Conservation (phyloP, 2,888 invertebrate species). For the Aleiodes leptofemur region DNA sequence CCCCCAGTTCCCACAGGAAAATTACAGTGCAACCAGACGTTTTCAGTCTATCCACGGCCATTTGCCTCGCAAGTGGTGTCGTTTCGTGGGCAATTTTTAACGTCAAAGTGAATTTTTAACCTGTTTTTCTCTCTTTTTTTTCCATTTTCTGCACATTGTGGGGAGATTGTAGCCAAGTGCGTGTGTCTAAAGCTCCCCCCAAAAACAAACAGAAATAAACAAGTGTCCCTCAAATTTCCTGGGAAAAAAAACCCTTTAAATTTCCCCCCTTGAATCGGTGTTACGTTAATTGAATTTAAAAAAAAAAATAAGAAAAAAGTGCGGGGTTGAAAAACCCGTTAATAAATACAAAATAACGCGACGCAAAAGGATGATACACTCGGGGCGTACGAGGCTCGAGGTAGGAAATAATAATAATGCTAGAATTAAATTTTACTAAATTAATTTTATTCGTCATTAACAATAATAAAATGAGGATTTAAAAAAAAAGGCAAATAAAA, state of each 20-base stretch:
- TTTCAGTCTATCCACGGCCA: constrained; percentile 71
- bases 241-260: background rate
- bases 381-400: constrained; percentile 75
- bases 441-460: no score
- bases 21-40: background rate
- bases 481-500: background rate
- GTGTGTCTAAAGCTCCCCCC: constrained; percentile 45
- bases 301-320: constrained; percentile 48
- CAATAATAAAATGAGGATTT: no score
- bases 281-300: constrained; percentile 30
- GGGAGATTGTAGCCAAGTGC: constrained; percentile 17
- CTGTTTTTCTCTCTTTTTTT: no score
- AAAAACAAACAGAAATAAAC: constrained; percentile 18
- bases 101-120: background rate
- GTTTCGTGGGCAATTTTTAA: constrained; percentile 15
- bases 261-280: background rate
- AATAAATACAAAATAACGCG: constrained; percentile 72
- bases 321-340: constrained; percentile 54
- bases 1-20: no score
- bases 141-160: background rate
- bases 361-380: constrained; percentile 76
- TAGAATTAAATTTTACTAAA: constrained; percentile 51
- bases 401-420: constrained; percentile 62
- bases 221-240: background rate
- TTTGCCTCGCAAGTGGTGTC: constrained; percentile 69